Conservation (phyloP, 1,140 invertebrate genomes). For the Acromyrmex charruanus region DNA sequence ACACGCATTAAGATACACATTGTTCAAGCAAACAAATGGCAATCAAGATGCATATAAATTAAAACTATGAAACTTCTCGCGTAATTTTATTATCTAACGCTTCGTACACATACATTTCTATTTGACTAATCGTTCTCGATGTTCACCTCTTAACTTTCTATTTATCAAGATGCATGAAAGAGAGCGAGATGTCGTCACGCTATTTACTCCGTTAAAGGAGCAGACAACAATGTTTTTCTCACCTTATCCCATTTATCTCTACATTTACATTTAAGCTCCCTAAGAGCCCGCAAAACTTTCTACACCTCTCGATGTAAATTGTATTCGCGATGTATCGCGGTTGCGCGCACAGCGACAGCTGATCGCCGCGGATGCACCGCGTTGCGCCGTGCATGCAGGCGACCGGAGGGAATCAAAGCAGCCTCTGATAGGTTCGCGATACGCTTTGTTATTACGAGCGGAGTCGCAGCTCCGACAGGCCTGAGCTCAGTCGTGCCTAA, state of each 20-base stretch:
- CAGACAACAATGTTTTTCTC: conserved; percentile 4
- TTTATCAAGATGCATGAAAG: conserved; percentile 40
- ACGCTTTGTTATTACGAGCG: conserved; percentile 75
- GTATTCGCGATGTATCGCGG: neutral
- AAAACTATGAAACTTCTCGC: neutral
- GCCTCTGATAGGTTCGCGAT: conserved; percentile 72
- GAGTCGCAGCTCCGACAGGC: conserved; percentile 55
- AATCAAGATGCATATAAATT: neutral
- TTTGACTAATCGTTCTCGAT: conserved; percentile 2
- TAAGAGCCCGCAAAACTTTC: conserved; percentile 23
- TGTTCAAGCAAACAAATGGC: neutral
- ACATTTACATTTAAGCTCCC: conserved; percentile 14
- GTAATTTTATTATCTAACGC: conserved; percentile 5
- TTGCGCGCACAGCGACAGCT: conserved; percentile 52
- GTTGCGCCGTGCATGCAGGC: neutral
- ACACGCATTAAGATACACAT: neutral
- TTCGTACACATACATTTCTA: neutral
- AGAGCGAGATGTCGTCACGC: conserved; percentile 44
- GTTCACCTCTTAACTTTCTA: conserved; percentile 31
- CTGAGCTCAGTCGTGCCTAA: conserved; percentile 67
- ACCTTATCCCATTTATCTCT: neutral
- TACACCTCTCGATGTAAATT: conserved; percentile 17
- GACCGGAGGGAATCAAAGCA: conserved; percentile 65
- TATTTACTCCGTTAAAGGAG: conserved; percentile 28
- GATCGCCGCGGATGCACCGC: conserved; percentile 53